Percentiles rank a stretch among this genome's conserved stretches.
Conservation (phyloP, 2,888 invertebrate genomes). For the Pammene fasciana region DNA sequence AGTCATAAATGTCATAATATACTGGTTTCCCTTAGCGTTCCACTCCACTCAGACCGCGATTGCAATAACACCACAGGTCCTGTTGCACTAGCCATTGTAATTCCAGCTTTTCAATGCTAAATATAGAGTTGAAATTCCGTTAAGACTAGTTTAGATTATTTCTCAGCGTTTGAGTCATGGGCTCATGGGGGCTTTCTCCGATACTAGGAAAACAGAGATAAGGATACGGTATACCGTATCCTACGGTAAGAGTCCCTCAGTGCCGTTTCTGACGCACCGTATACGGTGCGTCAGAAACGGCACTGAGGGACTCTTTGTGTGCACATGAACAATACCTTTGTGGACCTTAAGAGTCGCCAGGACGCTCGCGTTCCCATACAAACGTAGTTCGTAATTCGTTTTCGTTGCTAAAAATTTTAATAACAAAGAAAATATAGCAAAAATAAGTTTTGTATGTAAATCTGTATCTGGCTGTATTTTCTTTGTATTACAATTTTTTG, state of each 20-base stretch:
- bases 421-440: too few relatives aligned
- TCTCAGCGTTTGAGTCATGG: constrained; percentile 1
- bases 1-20: too few relatives aligned
- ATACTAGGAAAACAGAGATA: constrained; percentile 24
- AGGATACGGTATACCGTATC: constrained; percentile 10
- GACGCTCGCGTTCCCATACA: too few relatives aligned
- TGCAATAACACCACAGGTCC: constrained; percentile 2
- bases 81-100: neutral
- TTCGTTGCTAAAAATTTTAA: too few relatives aligned
- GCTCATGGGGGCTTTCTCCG: constrained; percentile 26
- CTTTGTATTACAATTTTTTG: too few relatives aligned
- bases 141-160: neutral
- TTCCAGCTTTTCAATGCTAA: neutral
- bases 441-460: too few relatives aligned
- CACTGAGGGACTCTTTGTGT: neutral
- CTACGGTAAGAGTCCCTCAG: too few relatives aligned
- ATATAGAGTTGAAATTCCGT: neutral
- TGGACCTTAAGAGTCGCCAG: too few relatives aligned
- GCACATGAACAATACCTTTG: neutral
- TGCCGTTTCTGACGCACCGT: too few relatives aligned
- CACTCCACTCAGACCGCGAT: neutral
- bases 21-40: neutral
- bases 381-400: too few relatives aligned
- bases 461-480: too few relatives aligned
- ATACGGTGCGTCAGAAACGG: constrained; percentile 10